Percentiles rank a stretch among this genome's conserved stretches.
These are phyloP conservation scores for Camponotus fellah DNA, from an alignment of 2,888 invertebrate genomes.

Conservation along the genomic window DNA sequence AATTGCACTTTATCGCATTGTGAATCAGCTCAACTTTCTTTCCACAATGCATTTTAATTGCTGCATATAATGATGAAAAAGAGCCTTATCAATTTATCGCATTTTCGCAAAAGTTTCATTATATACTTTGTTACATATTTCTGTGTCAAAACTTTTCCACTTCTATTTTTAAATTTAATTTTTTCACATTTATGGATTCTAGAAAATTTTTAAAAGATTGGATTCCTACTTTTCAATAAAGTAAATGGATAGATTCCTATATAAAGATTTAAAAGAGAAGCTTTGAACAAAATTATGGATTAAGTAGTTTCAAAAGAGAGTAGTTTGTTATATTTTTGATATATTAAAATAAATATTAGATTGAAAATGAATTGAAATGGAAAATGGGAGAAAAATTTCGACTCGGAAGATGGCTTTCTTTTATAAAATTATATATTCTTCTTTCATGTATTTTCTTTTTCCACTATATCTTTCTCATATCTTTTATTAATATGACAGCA, in stretches of 20 bases:
- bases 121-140: neutral
- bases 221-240: neutral
- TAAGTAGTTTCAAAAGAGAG: neutral
- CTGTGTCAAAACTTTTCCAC: neutral
- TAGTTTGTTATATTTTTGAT: neutral
- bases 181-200: neutral
- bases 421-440: neutral
- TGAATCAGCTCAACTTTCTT: neutral
- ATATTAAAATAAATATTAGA: neutral
- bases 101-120: neutral
- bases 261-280: neutral
- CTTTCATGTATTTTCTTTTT: neutral
- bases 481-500: conserved; percentile 3
- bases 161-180: neutral
- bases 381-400: neutral
- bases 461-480: neutral
- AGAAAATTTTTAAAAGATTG: neutral
- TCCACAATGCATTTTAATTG: conserved; percentile 13
- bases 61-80: neutral
- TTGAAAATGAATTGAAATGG: neutral
- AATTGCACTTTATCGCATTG: neutral
- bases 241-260: neutral
- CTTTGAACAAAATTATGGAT: neutral
- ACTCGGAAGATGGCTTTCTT: neutral
- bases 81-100: neutral